Percentiles rank a stretch among this genome's conserved stretches.
Evolutionary conservation across 2,797 vertebrate genomes (phyloP).

Genomic region (Mallotus villosus): DNA sequence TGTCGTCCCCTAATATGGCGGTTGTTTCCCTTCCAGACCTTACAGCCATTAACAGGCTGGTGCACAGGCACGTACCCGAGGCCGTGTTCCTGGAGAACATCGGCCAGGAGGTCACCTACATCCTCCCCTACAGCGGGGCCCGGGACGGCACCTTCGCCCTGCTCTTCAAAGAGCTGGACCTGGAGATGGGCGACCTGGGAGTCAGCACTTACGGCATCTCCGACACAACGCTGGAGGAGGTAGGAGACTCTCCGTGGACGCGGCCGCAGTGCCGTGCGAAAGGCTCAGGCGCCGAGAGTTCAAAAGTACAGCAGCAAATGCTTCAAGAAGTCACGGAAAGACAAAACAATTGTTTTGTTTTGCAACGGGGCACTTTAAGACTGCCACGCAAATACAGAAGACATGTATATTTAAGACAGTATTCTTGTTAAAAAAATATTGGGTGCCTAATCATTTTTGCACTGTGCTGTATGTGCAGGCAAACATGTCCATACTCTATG

Average conservation of each 20-base stretch:
- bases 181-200: constrained; percentile 82
- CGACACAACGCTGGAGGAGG: constrained; percentile 96
- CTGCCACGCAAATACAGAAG: too few relatives aligned
- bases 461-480: too few relatives aligned
- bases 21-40: constrained; percentile 46
- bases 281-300: too few relatives aligned
- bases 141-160: constrained; percentile 89
- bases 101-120: constrained; percentile 92
- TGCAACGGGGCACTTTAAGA: too few relatives aligned
- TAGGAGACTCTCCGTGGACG: constrained; percentile 43
- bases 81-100: constrained; percentile 90
- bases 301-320: too few relatives aligned
- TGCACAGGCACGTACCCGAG: constrained; percentile 83
- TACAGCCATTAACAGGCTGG: constrained; percentile 69
- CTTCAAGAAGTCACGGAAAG: too few relatives aligned
- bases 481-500: neutral
- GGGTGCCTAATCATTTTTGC: too few relatives aligned
- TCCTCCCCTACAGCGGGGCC: constrained; percentile 89
- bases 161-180: constrained; percentile 91
- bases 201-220: constrained; percentile 96
- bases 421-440: too few relatives aligned
- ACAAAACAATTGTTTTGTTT: too few relatives aligned
- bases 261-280: too few relatives aligned
- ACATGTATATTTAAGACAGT: too few relatives aligned
- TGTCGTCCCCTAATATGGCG: neutral